Conservation (phyloP, 2,113 vertebrate species). For the Onychostoma macrolepis region DNA sequence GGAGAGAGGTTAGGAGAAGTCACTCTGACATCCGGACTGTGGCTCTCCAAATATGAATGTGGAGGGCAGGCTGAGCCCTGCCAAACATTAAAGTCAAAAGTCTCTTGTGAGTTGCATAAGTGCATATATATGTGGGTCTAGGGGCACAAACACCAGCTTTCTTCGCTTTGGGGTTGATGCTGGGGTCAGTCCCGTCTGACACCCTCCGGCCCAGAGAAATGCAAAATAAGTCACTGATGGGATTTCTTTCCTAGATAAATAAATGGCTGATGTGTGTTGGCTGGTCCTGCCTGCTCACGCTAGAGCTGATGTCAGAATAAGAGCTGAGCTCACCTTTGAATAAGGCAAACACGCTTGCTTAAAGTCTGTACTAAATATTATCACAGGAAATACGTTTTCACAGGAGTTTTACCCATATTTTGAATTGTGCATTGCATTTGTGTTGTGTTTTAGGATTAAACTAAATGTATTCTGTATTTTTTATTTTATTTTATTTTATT, state of each 20-base stretch:
- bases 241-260: slow-evolving; percentile 68
- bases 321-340: slow-evolving; percentile 15
- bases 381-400: too few species aligned
- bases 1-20: slow-evolving; percentile 38
- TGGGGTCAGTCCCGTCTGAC: slow-evolving; percentile 64
- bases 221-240: slow-evolving; percentile 59
- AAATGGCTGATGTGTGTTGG: slow-evolving; percentile 63
- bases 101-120: slow-evolving; percentile 68
- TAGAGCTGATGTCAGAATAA: slow-evolving; percentile 14
- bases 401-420: neutral
- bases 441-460: too few species aligned
- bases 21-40: slow-evolving; percentile 52
- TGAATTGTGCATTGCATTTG: neutral
- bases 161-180: slow-evolving; percentile 65
- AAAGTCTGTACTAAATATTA: too few species aligned
- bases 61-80: slow-evolving; percentile 37
- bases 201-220: slow-evolving; percentile 54
- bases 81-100: slow-evolving; percentile 69
- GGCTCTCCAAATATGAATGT: slow-evolving; percentile 56
- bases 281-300: slow-evolving; percentile 49
- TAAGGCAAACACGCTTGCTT: neutral
- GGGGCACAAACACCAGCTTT: slow-evolving; percentile 66
- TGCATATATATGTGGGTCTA: slow-evolving; percentile 59
- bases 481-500: too few species aligned
- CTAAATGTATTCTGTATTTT: too few species aligned